Base-by-base conservation (phyloP, 1,140 invertebrate genomes). In the Daktulosphaira vitifoliae region DNA sequence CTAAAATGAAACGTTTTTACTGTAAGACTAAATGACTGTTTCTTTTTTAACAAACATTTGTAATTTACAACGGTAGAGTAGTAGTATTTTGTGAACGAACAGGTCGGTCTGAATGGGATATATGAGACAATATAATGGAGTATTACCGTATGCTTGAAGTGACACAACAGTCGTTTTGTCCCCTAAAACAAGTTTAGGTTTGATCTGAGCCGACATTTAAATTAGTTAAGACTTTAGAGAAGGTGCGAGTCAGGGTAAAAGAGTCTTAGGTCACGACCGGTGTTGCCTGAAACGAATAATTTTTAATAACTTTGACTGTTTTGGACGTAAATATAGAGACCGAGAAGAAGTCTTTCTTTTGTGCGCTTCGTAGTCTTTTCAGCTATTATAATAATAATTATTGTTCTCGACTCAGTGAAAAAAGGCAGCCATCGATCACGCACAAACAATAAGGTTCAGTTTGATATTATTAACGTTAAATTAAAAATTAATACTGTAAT, bases 361-460 rank as follows among this genome's bases (percentile, higher is more conserved):
- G 42, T 62, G 16, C 16, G 42, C 25, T 33, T 18, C 6, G 20
- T 11, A 62, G 56, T 26, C 18, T 39, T 62, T 62, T 62, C 42
- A 33, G 56, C 56, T 22, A 25, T 62, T 29, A 46, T 59, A 20
- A 59, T 46, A 59, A 59, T 46, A 59, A 48, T 59, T 42, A 62
- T 62, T 62, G 42, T 62, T 62, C 54, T 59, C 54, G 9, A 18
- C 42, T 59, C 38, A 18, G 25, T 44, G 42, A 46, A 59, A 59
- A 48, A 22, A 59, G 44, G 25, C 54, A 29, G 54, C 54, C 54
- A 59, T 59, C 54, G 54, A 59, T 59, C 54, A 59, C 54, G 42
- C 44, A 59, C 54, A 59, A 29, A 59, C 39, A 59, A 59, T 59
- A 59, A 59, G 54, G 54, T 23, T 44, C 16, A 22, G 53, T 42